Base-by-base conservation (phyloP, 2,888 invertebrate genomes). In the Tiphia femorata region DNA sequence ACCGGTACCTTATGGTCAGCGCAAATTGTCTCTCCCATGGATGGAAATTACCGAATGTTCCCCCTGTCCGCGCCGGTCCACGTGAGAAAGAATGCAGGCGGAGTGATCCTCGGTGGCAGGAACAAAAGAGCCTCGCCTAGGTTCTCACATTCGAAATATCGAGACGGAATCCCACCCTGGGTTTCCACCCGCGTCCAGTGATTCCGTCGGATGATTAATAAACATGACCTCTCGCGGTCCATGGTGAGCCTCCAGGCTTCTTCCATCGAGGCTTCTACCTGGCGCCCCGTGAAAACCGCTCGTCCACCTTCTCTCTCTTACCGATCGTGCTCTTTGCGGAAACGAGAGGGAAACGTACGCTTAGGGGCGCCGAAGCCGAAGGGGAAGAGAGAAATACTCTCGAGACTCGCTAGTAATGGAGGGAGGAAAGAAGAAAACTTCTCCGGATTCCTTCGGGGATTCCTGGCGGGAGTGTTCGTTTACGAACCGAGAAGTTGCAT, bases 401-500 rank as follows among this genome's bases (percentile, higher is more conserved):
- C n/a, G n/a, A n/a, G n/a, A n/a, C 33, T n/a, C 33, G 33, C 7
- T 33, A 21, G 46, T 29, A 35, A 49, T 21, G 23, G 35, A 53
- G 51, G 55, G 50, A 41, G 61, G 50, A 54, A 58, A 38, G 42
- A 48, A 41, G 50, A 42, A 54, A 44, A 46, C 54, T 58, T 62
- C 52, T 46, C 41, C 52, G 48, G 64, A 71, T 71, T 65, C 67
- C 67, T 54, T 60, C 50, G 21, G 50, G 69, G 70, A 79, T 77
- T 77, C 76, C 66, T 64, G 43, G 62, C 72, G 67, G 58, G 64
- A 65, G 68, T 60, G 67, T 72, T 67, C 75, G 76, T 81, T 81
- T 80, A 81, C 75, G 80, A 70, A 71, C 73, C 80, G 75, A 70
- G 72, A 70, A 77, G 76, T 77, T 81, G 76, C 79, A 81, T 81